These are phyloP conservation scores for Atractosteus spatula DNA, from an alignment of 2,113 vertebrate species.

Conservation along the genomic window DNA sequence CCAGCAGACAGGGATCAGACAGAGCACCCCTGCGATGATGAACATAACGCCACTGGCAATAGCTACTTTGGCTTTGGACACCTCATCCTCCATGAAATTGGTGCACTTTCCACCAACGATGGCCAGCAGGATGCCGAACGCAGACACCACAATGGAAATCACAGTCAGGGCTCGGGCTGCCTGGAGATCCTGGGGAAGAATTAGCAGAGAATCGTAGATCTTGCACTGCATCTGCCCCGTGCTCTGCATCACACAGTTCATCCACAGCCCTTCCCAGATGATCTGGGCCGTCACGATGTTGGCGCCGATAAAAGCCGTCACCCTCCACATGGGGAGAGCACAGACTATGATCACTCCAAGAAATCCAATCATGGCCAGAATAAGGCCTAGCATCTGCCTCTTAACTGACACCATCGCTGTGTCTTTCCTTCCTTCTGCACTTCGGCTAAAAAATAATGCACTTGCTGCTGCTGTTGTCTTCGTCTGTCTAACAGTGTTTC, in stretches of 20 bases:
- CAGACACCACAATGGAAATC: slow-evolving; percentile 51
- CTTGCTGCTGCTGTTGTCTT: too few relatives aligned
- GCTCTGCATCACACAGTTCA: slow-evolving; percentile 74
- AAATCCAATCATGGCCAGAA: slow-evolving; percentile 77
- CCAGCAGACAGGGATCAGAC: slow-evolving; percentile 80
- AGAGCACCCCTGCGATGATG: slow-evolving; percentile 53
- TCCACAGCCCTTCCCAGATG: slow-evolving; percentile 81
- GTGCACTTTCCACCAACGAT: slow-evolving; percentile 61
- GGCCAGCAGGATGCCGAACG: slow-evolving; percentile 50
- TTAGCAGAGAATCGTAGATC: slow-evolving; percentile 70
- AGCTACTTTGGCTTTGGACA: slow-evolving; percentile 52
- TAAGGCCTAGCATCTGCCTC: slow-evolving; percentile 73
- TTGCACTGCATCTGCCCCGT: slow-evolving; percentile 76
- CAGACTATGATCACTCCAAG: slow-evolving; percentile 79
- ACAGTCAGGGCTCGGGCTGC: slow-evolving; percentile 56
- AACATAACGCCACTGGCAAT: slow-evolving; percentile 52
- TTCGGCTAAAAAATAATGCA: too few relatives aligned
- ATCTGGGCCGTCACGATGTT: slow-evolving; percentile 84
- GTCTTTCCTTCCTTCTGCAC: neutral
- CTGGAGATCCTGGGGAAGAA: slow-evolving; percentile 67
- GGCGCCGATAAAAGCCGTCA: slow-evolving; percentile 79
- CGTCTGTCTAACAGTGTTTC: too few relatives aligned
- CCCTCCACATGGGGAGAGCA: slow-evolving; percentile 84
- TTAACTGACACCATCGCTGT: slow-evolving; percentile 57
- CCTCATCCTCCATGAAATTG: slow-evolving; percentile 49